A percentile compares a stretch with the other conserved stretches of the same genome.
Conservation (phyloP, 2,113 vertebrate species). For the Oceanodroma tethys region DNA sequence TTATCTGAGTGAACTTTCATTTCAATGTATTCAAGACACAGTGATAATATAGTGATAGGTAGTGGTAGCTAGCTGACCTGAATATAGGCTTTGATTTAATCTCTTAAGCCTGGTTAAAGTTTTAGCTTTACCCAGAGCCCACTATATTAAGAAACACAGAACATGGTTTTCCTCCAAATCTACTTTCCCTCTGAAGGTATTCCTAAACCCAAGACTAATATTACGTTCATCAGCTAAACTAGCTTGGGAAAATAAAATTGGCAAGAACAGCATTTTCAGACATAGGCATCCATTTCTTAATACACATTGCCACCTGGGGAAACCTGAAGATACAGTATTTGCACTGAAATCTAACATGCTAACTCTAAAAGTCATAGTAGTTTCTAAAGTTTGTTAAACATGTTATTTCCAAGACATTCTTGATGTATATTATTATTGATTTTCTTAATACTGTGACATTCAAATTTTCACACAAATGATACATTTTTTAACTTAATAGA, state of each 20-base stretch:
- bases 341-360: not conserved
- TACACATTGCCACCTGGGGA: slow-evolving; percentile 49
- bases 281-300: not conserved
- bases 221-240: not conserved
- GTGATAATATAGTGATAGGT: not conserved
- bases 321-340: slow-evolving; percentile 21
- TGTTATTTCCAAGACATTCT: not conserved
- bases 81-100: not conserved
- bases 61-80: not conserved
- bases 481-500: not conserved
- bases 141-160: not conserved
- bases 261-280: slow-evolving; percentile 3
- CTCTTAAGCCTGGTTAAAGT: not conserved
- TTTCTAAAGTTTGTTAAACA: not conserved
- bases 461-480: not conserved
- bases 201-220: not conserved
- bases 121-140: not conserved
- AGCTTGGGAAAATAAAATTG: slow-evolving; percentile 3
- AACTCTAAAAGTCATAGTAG: not conserved
- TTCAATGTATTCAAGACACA: not conserved
- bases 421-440: not conserved
- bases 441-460: not conserved
- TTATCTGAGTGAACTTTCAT: not conserved
- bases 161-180: not conserved
- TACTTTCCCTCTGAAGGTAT: not conserved